Evolutionary conservation across 2,797 vertebrate species (phyloP).

Genomic region (Picus viridis): DNA sequence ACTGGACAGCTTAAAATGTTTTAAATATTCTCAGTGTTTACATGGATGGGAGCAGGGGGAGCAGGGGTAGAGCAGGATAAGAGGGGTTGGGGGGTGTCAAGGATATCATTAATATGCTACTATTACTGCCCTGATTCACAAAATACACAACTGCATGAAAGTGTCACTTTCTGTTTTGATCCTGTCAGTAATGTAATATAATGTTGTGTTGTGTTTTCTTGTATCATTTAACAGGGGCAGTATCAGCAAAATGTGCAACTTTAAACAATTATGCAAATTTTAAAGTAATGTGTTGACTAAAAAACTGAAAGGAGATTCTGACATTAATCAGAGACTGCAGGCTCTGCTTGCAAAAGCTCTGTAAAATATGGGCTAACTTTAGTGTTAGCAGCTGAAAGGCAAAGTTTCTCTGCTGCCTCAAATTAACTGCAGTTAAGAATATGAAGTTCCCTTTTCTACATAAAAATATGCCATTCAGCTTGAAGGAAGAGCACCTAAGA

Average conservation of each 20-base stretch:
- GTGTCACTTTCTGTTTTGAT: constrained; percentile 26
- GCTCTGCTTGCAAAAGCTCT: constrained; percentile 39
- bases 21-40: constrained; percentile 62
- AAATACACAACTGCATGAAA: constrained; percentile 28
- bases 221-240: constrained; percentile 46
- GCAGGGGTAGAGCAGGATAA: background rate
- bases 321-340: constrained; percentile 41
- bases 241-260: constrained; percentile 61
- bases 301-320: constrained; percentile 50
- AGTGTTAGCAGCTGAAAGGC: constrained; percentile 31
- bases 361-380: constrained; percentile 17
- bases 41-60: background rate
- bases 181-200: background rate
- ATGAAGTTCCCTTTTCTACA: background rate
- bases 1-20: constrained; percentile 63
- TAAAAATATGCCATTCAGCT: constrained; percentile 40
- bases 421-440: constrained; percentile 49
- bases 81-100: background rate
- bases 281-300: constrained; percentile 46
- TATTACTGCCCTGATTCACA: constrained; percentile 33
- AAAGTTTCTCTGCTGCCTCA: constrained; percentile 18
- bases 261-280: constrained; percentile 62
- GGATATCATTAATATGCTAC: constrained; percentile 49
- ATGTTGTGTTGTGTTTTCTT: background rate
- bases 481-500: constrained; percentile 25